Percentiles rank a stretch among this genome's conserved stretches.
Evolutionary conservation across 2,113 vertebrate species (phyloP).

Genomic region (Colinus virginianus): DNA sequence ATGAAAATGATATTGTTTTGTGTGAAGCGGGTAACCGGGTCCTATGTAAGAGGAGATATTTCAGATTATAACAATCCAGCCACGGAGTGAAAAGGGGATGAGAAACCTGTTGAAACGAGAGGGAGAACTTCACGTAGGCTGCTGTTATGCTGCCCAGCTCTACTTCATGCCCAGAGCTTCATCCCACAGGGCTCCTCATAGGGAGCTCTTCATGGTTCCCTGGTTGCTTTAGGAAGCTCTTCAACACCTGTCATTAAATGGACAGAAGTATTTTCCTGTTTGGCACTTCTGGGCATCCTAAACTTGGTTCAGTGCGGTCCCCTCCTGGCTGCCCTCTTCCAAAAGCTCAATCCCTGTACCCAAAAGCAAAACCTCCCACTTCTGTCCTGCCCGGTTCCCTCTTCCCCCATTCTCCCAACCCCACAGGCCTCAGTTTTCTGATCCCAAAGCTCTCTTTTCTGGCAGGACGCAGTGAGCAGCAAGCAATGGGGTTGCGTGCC

Average conservation of each 20-base stretch:
- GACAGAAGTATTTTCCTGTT: background rate
- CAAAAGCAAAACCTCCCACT: fast-evolving
- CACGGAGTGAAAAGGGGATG: background rate
- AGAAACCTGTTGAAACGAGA: fast-evolving
- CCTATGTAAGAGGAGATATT: background rate
- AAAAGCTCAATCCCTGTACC: background rate
- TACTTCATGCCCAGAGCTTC: fast-evolving
- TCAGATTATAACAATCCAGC: background rate
- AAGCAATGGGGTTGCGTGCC: background rate
- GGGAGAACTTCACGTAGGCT: background rate
- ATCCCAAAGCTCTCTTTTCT: background rate
- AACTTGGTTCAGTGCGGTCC: background rate
- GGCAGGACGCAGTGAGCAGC: background rate
- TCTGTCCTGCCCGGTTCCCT: fast-evolving
- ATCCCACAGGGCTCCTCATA: background rate
- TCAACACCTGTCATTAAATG: background rate
- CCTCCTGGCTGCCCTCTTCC: background rate
- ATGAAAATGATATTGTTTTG: background rate
- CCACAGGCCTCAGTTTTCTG: background rate
- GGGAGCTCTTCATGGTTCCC: background rate
- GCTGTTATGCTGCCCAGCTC: background rate
- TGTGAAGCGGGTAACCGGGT: background rate
- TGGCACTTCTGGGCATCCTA: background rate
- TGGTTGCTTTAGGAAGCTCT: background rate
- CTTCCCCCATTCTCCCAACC: background rate